Conservation (phyloP, 2,113 vertebrate species). For the Callopanchax toddi region DNA sequence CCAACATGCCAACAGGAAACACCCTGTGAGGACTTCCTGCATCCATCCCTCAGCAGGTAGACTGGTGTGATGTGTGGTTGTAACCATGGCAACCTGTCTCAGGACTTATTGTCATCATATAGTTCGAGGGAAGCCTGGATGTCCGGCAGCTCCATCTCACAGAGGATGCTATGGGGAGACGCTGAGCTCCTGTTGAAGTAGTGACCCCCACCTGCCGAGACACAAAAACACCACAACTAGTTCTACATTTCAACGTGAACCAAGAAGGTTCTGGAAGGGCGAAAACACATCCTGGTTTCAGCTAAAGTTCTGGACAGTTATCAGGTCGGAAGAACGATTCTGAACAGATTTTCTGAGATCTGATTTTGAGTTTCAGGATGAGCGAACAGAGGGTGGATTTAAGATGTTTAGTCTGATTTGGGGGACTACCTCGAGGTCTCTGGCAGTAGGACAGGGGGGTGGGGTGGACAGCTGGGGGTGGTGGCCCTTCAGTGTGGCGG, state of each 20-base stretch:
- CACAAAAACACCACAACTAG: neutral
- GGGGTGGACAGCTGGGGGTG: too few relatives aligned
- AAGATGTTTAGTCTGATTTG: too few relatives aligned
- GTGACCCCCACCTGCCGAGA: slow-evolving; percentile 84
- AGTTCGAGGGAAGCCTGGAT: slow-evolving; percentile 91
- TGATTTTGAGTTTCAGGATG: too few relatives aligned
- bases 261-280: neutral
- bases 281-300: too few relatives aligned
- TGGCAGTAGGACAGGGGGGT: too few relatives aligned
- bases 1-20: slow-evolving; percentile 3
- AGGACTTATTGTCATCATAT: slow-evolving; percentile 96
- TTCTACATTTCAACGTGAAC: neutral
- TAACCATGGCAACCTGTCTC: slow-evolving; percentile 69
- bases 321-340: too few relatives aligned
- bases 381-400: too few relatives aligned
- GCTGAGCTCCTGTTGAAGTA: slow-evolving; percentile 90
- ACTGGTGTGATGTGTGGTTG: neutral
- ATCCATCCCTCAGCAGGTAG: neutral
- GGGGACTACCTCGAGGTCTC: too few relatives aligned
- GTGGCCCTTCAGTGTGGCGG: too few relatives aligned
- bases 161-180: slow-evolving; percentile 87
- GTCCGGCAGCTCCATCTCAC: slow-evolving; percentile 91
- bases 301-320: too few relatives aligned
- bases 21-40: neutral
- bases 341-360: too few relatives aligned